Evolutionary conservation across 1,140 invertebrate species (phyloP).

Genomic region (Drosophila equinoxialis): DNA sequence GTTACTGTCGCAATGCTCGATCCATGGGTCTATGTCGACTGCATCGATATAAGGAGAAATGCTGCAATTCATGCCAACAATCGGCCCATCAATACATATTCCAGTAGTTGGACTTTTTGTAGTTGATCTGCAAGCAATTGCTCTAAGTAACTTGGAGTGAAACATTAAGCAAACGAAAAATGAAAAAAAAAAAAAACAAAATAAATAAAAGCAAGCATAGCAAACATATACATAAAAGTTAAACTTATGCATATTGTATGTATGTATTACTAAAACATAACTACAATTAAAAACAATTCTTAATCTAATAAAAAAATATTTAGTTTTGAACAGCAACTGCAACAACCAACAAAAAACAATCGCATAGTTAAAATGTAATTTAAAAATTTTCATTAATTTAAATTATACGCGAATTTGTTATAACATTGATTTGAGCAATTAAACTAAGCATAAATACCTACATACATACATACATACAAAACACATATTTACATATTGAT

Average conservation of each 20-base stretch:
- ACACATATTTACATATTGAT: constrained; percentile 9
- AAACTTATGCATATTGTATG: constrained; percentile 46
- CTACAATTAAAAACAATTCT: constrained; percentile 27
- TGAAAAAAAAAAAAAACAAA: neutral
- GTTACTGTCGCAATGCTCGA: constrained; percentile 91
- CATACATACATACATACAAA: neutral
- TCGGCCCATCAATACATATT: constrained; percentile 64
- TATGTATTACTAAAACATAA: constrained; percentile 27
- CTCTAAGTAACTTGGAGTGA: constrained; percentile 51
- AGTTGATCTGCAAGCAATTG: constrained; percentile 63
- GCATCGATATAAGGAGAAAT: constrained; percentile 91
- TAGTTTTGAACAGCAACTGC: constrained; percentile 16
- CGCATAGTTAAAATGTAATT: constrained; percentile 46
- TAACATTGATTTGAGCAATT: constrained; percentile 23
- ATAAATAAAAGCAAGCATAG: constrained; percentile 36
- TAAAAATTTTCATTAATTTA: constrained; percentile 14
- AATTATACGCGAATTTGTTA: constrained; percentile 28
- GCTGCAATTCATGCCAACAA: constrained; percentile 89
- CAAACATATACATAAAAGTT: constrained; percentile 43
- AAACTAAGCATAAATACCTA: constrained; percentile 17
- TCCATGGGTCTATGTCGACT: constrained; percentile 92
- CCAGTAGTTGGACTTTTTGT: constrained; percentile 40
- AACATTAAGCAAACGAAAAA: constrained; percentile 13
- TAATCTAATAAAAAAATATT: constrained; percentile 6
- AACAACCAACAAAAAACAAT: constrained; percentile 24